A percentile compares a stretch with the other conserved stretches of the same genome.
These are phyloP conservation scores for Sarcophaga variegata DNA, from an alignment of 2,888 invertebrate genomes.

Conservation along the genomic window DNA sequence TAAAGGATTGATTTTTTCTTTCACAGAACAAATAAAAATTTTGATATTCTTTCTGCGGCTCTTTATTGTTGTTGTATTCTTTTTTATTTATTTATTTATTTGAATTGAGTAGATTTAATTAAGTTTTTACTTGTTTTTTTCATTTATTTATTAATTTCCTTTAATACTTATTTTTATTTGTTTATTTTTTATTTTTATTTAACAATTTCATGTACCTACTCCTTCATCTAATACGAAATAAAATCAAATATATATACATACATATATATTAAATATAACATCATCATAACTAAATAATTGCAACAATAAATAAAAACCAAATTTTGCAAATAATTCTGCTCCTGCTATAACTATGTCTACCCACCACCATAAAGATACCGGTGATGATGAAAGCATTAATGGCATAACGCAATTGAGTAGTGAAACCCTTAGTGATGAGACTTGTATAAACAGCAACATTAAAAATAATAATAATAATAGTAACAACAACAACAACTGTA, in stretches of 20 bases:
- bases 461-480: constrained; percentile 62
- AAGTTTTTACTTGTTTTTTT: constrained; percentile 47
- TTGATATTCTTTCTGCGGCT: neutral
- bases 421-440: constrained; percentile 73
- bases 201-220: constrained; percentile 38
- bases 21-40: neutral
- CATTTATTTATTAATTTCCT: constrained; percentile 47
- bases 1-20: constrained; percentile 31
- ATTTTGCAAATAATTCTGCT: constrained; percentile 13
- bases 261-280: constrained; percentile 25
- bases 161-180: constrained; percentile 60
- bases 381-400: constrained; percentile 72
- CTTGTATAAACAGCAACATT: constrained; percentile 55
- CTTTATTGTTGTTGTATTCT: constrained; percentile 20
- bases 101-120: constrained; percentile 12
- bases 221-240: constrained; percentile 42
- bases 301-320: constrained; percentile 27
- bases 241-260: neutral
- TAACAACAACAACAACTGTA: constrained; percentile 32
- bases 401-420: constrained; percentile 76
- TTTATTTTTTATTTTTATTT: constrained; percentile 58
- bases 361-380: constrained; percentile 46
- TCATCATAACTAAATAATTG: constrained; percentile 41
- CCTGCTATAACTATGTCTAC: constrained; percentile 44
- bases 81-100: neutral